Evolutionary conservation across 2,113 vertebrate species (phyloP), one percentile per base, ranked within the genome.

Genomic region (Chloropsis cyanopogon): DNA sequence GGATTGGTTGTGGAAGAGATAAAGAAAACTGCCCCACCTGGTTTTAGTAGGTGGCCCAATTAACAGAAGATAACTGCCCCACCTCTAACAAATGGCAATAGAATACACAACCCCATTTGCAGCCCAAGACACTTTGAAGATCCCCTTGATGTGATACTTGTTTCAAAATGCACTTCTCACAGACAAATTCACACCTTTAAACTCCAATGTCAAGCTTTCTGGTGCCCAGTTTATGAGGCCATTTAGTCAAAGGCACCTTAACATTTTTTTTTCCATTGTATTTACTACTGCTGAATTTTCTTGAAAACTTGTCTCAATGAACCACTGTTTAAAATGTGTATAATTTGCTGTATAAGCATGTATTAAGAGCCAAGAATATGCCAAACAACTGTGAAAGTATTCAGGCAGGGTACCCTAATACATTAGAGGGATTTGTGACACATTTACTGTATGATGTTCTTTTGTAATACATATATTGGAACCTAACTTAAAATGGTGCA

Each of bases 331-430:
- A n/a, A 87, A 85, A 65, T 37, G 39, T 50, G 11, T 26, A 11
- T 50, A 37, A 24, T 31, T 64, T 10, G 23, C 6, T 60, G 5
- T 64, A 37, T 42, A 37, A 44, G 6, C 6, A 11, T 31, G 4
- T 13, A 56, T 69, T 56, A 20, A 47, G 17, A 22, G 33, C 23
- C 52, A 18, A 46, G 8, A 65, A 65, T 56, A 72, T 81, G 20
- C 8, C 21, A 49, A 52, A 79, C 21, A 52, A 6, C 14, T 46
- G 11, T 13, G 7, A 12, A 60, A 59, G 11, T 18, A 53, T 33
- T 59, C 23, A 50, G 17, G 21, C 1, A 0, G 1, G 64, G 23
- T 29, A 20, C 25, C 11, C 6, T 23, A 53, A 8, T 50, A 14
- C 19, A 39, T 65, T 31, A 60, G 12, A 88, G 25, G 6, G 17